phyloP scores from a whole-genome alignment of 2,113 vertebrate genomes.

The Oplegnathus fasciatus region DNA sequence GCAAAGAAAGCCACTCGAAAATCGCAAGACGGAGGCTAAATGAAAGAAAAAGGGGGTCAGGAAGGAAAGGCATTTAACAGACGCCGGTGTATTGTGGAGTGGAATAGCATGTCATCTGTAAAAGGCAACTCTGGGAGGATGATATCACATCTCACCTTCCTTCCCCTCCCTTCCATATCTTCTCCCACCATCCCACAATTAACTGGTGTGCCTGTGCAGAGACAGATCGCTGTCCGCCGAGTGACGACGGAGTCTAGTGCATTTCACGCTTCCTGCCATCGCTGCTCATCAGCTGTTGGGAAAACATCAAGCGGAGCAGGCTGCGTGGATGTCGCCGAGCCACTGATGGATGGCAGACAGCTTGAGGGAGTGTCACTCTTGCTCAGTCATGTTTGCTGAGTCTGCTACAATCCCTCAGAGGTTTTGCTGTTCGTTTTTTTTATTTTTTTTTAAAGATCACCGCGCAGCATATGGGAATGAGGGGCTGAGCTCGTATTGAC shows the following conservation, averaged over 20 bases:
- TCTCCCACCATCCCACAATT: constrained; percentile 5
- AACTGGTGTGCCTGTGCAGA: not conserved
- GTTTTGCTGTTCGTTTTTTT: constrained; percentile 6
- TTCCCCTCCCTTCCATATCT: not conserved
- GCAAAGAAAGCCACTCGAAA: constrained; percentile 52
- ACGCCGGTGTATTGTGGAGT: constrained; percentile 32
- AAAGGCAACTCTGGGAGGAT: constrained; percentile 46
- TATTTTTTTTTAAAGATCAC: constrained; percentile 20
- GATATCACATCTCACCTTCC: constrained; percentile 26
- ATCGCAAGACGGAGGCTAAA: constrained; percentile 41
- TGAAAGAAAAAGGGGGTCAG: constrained; percentile 27
- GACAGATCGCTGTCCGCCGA: constrained; percentile 27
- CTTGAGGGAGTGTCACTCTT: constrained; percentile 51
- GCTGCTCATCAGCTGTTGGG: constrained; percentile 51
- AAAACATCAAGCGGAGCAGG: constrained; percentile 38
- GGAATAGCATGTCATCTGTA: constrained; percentile 46
- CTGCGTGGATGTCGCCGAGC: constrained; percentile 44
- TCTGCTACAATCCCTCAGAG: constrained; percentile 56
- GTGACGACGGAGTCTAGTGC: constrained; percentile 20
- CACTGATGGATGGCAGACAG: constrained; percentile 66
- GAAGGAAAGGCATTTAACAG: constrained; percentile 26
- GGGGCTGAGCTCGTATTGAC: constrained; percentile 29
- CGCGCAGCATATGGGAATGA: constrained; percentile 12
- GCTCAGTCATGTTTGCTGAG: constrained; percentile 65
- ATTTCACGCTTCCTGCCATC: constrained; percentile 45